Evolutionary conservation across 2,113 vertebrate species (phyloP).

Genomic region (Dromaius novaehollandiae): DNA sequence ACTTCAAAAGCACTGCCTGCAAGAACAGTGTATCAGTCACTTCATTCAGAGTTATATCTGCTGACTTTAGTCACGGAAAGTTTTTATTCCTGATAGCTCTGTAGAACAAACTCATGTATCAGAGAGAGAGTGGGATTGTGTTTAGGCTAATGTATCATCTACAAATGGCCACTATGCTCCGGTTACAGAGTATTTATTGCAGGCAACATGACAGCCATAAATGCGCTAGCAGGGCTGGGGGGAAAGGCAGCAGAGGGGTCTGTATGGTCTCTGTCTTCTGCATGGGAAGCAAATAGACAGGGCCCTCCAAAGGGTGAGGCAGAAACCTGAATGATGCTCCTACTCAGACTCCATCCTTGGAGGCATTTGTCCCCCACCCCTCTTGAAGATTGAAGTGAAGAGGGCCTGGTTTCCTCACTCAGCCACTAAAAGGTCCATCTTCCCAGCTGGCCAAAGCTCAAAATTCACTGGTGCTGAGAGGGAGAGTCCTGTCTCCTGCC

Average conservation of each 20-base stretch:
- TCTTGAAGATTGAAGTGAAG: too few species aligned
- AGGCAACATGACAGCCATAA: not conserved
- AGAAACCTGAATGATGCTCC: not conserved
- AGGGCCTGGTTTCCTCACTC: not conserved
- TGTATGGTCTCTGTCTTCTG: not conserved
- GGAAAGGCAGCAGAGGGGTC: not conserved
- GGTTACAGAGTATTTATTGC: not conserved
- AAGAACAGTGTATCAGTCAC: not conserved
- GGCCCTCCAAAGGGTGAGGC: too few species aligned
- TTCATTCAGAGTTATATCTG: not conserved
- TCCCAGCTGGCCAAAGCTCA: not conserved
- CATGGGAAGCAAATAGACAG: not conserved
- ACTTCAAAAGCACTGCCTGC: not conserved
- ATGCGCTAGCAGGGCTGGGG: not conserved
- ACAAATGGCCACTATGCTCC: not conserved
- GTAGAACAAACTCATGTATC: not conserved
- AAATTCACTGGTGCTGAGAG: not conserved
- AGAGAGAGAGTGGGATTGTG: not conserved
- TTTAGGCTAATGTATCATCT: not conserved
- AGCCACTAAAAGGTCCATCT: not conserved
- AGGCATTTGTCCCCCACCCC: too few species aligned
- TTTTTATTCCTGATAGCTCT: conserved; percentile 6
- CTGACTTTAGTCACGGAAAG: not conserved
- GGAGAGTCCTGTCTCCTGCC: not conserved
- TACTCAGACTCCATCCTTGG: too few species aligned